Base-by-base conservation (phyloP, 2,797 vertebrate species). In the Xyrichtys novacula region DNA sequence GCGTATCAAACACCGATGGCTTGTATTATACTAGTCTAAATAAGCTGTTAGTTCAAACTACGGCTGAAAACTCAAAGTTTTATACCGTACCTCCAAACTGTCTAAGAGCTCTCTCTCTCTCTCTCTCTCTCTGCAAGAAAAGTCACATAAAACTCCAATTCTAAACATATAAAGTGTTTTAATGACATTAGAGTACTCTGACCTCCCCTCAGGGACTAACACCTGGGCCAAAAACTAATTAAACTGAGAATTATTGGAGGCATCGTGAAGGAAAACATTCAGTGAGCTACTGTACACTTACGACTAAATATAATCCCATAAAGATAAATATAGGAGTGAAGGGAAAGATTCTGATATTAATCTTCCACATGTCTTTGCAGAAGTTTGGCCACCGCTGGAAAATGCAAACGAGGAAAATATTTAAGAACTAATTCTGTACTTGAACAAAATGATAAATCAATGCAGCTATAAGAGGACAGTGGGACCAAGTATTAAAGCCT, bases 81-180 rank as follows among this genome's bases (percentile, higher is more conserved):
- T 53, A 68, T 6, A 64, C n/a, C 56, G 60, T 49, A 67, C 20
- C 36, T 43, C 28, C 43, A 48, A 73, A 64, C 57, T 44, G 42
- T 65, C 58, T 63, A 48, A 77, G 84, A 32, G 26, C 40, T 34
- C 55, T 58, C 60, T 53, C 56, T 63, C 48, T 65, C 54, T 54
- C 55, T 52, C 55, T 52, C 32, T 34, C n/a, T n/a, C n/a, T n/a
- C 3, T 60, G 44, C 55, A 31, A 42, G 43, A 70, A 66, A 56
- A 65, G 36, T 54, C 67, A 66, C 38, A 70, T 74, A 77, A 85
- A 89, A 80, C 64, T 49, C 34, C 44, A 58, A 59, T 76, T 52
- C 29, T 60, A 62, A 81, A 66, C 64, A 71, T 74, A 82, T 78
- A 81, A 78, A 80, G 50, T 52, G 26, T 73, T 85, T 88, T 79